These are phyloP conservation scores for Conops quadrifasciatus DNA, from an alignment of 2,888 invertebrate species.

Conservation along the genomic window DNA sequence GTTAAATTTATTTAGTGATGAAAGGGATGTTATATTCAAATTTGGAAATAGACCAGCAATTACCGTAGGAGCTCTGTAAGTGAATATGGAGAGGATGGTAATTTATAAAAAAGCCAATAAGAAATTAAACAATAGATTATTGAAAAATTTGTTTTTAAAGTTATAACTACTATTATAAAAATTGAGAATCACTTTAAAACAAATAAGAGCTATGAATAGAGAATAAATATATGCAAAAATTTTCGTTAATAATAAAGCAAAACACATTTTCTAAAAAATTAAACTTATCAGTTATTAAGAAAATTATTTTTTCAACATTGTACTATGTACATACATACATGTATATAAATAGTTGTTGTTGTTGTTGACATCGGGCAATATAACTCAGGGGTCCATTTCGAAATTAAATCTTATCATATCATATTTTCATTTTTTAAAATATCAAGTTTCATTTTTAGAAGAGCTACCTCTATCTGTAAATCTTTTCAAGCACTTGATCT, in stretches of 20 bases:
- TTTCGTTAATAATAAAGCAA: conserved; percentile 15
- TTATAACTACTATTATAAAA: too few relatives aligned
- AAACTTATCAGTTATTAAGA: conserved; percentile 6
- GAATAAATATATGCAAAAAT: conserved; percentile 9
- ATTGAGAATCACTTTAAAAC: too few relatives aligned
- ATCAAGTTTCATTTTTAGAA: background rate
- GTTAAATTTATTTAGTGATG: conserved; percentile 59
- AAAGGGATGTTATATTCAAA: conserved; percentile 56
- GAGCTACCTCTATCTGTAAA: conserved; percentile 10
- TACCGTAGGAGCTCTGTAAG: conserved; percentile 58
- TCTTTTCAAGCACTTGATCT: conserved; percentile 34
- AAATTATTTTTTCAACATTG: background rate
- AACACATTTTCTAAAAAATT: background rate
- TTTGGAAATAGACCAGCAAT: conserved; percentile 61
- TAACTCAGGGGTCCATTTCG: background rate
- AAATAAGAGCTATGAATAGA: too few relatives aligned
- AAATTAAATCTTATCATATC: background rate
- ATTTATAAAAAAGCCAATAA: background rate
- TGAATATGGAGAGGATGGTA: conserved; percentile 27
- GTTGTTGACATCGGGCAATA: too few relatives aligned
- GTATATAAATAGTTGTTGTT: too few relatives aligned
- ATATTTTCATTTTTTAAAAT: background rate
- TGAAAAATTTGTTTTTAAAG: too few relatives aligned
- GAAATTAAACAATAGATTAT: conserved; percentile 25
- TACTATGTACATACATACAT: too few relatives aligned